Percentiles rank a stretch among this genome's conserved stretches.
Conservation (phyloP, 2,888 invertebrate species). For the Unio delphinus region DNA sequence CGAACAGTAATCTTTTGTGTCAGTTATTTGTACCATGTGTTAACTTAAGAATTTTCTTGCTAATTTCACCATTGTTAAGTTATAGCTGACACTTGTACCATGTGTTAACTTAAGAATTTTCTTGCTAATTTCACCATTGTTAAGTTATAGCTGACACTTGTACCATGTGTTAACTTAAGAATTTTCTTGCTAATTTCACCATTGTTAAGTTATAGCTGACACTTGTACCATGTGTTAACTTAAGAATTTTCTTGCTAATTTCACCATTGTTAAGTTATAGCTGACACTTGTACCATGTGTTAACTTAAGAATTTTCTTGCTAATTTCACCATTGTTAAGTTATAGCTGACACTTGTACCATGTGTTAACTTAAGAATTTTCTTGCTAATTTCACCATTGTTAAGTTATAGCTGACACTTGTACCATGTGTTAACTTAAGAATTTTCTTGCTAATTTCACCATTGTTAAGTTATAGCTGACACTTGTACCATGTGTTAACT, state of each 20-base stretch:
- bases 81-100: conserved; percentile 66
- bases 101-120: too few relatives aligned
- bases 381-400: conserved; percentile 69
- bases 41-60: conserved; percentile 68
- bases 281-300: too few relatives aligned
- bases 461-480: conserved; percentile 69
- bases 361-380: conserved; percentile 62
- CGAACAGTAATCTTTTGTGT: too few relatives aligned
- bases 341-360: too few relatives aligned
- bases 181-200: conserved; percentile 70
- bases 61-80: conserved; percentile 69
- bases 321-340: conserved; percentile 69
- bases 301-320: conserved; percentile 66
- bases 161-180: conserved; percentile 53
- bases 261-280: conserved; percentile 69
- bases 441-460: conserved; percentile 70
- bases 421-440: conserved; percentile 53
- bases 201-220: conserved; percentile 69
- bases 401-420: conserved; percentile 69
- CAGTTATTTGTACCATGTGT: conserved; percentile 26
- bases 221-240: too few relatives aligned
- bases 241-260: conserved; percentile 68
- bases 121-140: conserved; percentile 69
- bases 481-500: too few relatives aligned
- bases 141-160: conserved; percentile 69